Evolutionary conservation across 2,797 vertebrate genomes (phyloP).

Genomic region (Tapera naevia): DNA sequence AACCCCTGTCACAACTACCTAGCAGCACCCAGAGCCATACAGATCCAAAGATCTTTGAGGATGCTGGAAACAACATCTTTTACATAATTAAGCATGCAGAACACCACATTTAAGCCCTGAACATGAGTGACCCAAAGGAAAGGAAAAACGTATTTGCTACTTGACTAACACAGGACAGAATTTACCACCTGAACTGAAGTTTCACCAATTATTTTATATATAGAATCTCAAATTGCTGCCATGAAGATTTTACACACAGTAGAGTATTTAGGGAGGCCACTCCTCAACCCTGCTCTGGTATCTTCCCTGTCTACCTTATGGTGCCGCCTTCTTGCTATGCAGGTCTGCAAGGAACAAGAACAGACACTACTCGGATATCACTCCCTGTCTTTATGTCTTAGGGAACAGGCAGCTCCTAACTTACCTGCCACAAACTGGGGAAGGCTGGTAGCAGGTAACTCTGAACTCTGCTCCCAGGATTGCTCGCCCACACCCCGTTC

Average conservation of each 20-base stretch:
- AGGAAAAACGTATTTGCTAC: not conserved
- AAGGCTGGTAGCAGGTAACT: not conserved
- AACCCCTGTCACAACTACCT: fast-evolving
- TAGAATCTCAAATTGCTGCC: not conserved
- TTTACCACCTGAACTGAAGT: not conserved
- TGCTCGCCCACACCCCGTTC: fast-evolving
- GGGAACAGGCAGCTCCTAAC: not conserved
- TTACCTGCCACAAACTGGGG: not conserved
- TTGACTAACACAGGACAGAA: not conserved
- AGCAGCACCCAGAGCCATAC: not conserved
- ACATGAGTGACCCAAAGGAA: not conserved
- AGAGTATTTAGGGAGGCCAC: not conserved
- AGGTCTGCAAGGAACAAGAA: not conserved
- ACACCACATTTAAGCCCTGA: not conserved
- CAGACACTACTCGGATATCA: fast-evolving
- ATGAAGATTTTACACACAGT: not conserved
- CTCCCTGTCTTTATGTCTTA: not conserved
- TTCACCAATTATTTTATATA: not conserved
- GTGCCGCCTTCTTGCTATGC: fast-evolving
- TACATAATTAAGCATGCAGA: not conserved
- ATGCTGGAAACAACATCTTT: not conserved
- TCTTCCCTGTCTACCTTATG: not conserved
- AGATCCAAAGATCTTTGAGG: not conserved
- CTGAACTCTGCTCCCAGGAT: not conserved
- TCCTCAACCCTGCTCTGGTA: not conserved